Percentiles rank a stretch among this genome's conserved stretches.
phyloP scores from a whole-genome alignment of 2,888 invertebrate genomes.

The Hydrotaea cyrtoneurina region DNA sequence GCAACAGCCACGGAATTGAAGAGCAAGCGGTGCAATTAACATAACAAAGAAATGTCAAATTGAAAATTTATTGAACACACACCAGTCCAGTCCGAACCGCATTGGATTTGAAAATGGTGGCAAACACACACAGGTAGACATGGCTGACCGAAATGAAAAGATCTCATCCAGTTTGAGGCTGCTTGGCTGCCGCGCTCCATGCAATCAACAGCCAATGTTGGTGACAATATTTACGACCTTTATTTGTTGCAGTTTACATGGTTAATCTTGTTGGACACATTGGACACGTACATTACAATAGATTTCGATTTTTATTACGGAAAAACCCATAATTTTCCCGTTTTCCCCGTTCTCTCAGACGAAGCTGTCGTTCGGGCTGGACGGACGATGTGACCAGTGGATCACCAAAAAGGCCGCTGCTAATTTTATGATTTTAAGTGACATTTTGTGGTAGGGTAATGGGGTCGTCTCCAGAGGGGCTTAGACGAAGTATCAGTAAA shows the following conservation, averaged over 20 bases:
- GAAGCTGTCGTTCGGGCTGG: background rate
- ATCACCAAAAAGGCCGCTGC: slow-evolving; percentile 65
- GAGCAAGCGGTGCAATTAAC: slow-evolving; percentile 76
- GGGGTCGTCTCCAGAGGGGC: background rate
- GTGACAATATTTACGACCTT: slow-evolving; percentile 63
- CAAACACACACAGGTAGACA: background rate
- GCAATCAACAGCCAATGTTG: slow-evolving; percentile 45
- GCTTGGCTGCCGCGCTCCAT: too few relatives aligned
- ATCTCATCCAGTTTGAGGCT: slow-evolving; percentile 14
- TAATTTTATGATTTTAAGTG: slow-evolving; percentile 76
- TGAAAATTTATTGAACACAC: slow-evolving; percentile 65
- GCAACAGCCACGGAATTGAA: slow-evolving; percentile 28
- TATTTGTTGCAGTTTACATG: slow-evolving; percentile 66
- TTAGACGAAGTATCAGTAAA: slow-evolving; percentile 39
- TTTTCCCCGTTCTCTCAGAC: background rate
- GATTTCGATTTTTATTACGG: slow-evolving; percentile 56
- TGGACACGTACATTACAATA: slow-evolving; percentile 41
- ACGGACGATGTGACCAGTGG: background rate
- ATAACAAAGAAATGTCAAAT: slow-evolving; percentile 75
- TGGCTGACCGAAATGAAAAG: slow-evolving; percentile 10
- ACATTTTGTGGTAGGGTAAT: slow-evolving; percentile 66
- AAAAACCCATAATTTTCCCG: slow-evolving; percentile 32
- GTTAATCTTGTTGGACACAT: slow-evolving; percentile 58
- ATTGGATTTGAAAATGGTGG: slow-evolving; percentile 9
- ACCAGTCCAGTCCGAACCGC: slow-evolving; percentile 44